These are phyloP conservation scores for Vollenhovia emeryi DNA, from an alignment of 1,140 invertebrate species.

Conservation along the genomic window DNA sequence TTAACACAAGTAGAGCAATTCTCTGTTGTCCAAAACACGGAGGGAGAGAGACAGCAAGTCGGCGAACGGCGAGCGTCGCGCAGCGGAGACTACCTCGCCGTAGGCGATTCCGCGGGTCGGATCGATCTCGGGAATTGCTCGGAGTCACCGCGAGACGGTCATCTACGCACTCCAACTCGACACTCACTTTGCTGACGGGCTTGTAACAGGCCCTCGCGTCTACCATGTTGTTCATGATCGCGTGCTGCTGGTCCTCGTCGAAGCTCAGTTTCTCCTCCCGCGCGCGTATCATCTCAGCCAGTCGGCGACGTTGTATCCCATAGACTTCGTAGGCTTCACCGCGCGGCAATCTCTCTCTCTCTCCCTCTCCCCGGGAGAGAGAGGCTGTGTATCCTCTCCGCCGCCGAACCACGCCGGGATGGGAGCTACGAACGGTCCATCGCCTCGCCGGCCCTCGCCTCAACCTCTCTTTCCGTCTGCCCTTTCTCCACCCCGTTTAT, in stretches of 20 bases:
- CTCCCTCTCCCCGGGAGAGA: too few relatives aligned
- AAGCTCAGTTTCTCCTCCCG: slow-evolving; percentile 78
- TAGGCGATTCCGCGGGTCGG: not conserved
- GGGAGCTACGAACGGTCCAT: not conserved
- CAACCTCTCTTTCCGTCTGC: not conserved
- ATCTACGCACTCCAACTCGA: not conserved
- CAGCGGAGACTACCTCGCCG: too few relatives aligned
- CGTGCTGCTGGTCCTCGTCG: slow-evolving; percentile 80
- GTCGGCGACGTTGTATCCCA: slow-evolving; percentile 73
- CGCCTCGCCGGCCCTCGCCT: not conserved
- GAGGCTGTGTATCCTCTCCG: not conserved
- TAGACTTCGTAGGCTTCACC: slow-evolving; percentile 47
- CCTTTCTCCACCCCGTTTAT: not conserved
- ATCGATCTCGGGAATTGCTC: not conserved
- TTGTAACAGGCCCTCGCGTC: slow-evolving; percentile 86
- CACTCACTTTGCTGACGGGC: slow-evolving; percentile 85
- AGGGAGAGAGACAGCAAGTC: too few relatives aligned
- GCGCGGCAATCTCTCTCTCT: not conserved
- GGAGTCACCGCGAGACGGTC: not conserved
- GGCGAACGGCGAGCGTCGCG: too few relatives aligned
- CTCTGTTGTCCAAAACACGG: not conserved
- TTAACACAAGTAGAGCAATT: too few relatives aligned
- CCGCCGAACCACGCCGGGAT: not conserved
- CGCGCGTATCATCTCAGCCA: slow-evolving; percentile 80
- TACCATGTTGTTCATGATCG: slow-evolving; percentile 83